Evolutionary conservation across 2,113 vertebrate species (phyloP), one percentile per base, ranked within the genome.

Genomic region (Aspiorhynchus laticeps): DNA sequence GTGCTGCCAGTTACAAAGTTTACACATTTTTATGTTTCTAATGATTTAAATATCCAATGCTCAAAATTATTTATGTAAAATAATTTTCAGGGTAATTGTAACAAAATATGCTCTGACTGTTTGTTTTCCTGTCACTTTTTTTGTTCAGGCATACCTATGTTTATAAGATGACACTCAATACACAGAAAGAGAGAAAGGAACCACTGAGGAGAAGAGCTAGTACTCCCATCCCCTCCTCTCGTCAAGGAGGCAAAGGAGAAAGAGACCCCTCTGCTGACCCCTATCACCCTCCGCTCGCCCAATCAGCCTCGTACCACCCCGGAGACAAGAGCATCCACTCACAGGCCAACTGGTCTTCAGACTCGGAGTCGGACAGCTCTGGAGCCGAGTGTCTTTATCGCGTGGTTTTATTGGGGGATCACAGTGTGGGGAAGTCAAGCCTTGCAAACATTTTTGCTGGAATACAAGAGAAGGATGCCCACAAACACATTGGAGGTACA

Each of bases 321-420:
- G 95, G 93, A 0, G 89, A 91, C 89, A 92, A 89, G 28, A 93
- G 92, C 2, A 90, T 94, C 6, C 93, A 91, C 1, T 91, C 92
- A 28, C 94, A 93, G 1, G 91, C 91, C 77, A 92, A 93, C 31
- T 96, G 96, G 92, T 97, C 96, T 11, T 96, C 96, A 0, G 97
- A 94, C 36, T 97, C 96, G 3, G 95, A 94, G 65, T 96, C 96
- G 0, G 95, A 96, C 3, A 91, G 91, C 3, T 92, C 90, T 14
- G 94, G 93, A 87, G 87, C 91, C 0, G 96, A 96, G 6, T 94
- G 95, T 56, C 92, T 95, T 31, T 96, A 96, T 93, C 94, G 95
- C 0, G 97, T 99, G n/a, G 95, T 99, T 80, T 91, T 99, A 86
- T 93, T 99, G 0, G 98, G 98, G 0, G 98, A 99, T 85, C 96